A percentile compares a stretch with the other conserved stretches of the same genome.
These are phyloP conservation scores for Paramacrobiotus metropolitanus DNA, from an alignment of 1,140 invertebrate species.

Conservation along the genomic window DNA sequence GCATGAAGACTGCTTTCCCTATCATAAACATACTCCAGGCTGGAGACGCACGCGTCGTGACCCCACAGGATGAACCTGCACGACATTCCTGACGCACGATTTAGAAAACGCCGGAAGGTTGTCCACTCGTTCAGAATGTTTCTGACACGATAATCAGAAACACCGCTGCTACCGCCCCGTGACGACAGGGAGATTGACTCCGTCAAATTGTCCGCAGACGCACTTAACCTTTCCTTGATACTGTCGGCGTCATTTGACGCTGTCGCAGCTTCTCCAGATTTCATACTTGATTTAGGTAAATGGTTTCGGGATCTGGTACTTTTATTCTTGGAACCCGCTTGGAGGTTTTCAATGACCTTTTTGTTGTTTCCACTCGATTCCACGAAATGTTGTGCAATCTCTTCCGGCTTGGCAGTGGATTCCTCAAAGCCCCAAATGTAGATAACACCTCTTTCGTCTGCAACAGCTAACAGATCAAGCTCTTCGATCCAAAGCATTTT, in stretches of 20 bases:
- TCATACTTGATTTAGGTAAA: too few species aligned
- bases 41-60: neutral
- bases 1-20: neutral
- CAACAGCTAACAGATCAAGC: neutral
- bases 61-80: conserved; percentile 1
- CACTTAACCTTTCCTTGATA: too few species aligned
- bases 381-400: neutral
- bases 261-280: too few species aligned
- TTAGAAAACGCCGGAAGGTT: neutral
- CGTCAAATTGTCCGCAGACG: too few species aligned
- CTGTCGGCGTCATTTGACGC: too few species aligned
- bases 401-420: neutral
- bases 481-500: neutral
- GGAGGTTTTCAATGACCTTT: neutral
- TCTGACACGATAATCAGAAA: too few species aligned
- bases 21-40: neutral
- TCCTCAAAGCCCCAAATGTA: conserved; percentile 1
- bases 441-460: neutral
- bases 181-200: too few species aligned
- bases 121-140: neutral
- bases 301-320: too few species aligned
- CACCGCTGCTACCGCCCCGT: too few species aligned
- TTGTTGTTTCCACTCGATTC: neutral
- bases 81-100: neutral
- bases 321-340: too few species aligned